phyloP scores from a whole-genome alignment of 23 tunicate species.

The Diplosoma virens region DNA sequence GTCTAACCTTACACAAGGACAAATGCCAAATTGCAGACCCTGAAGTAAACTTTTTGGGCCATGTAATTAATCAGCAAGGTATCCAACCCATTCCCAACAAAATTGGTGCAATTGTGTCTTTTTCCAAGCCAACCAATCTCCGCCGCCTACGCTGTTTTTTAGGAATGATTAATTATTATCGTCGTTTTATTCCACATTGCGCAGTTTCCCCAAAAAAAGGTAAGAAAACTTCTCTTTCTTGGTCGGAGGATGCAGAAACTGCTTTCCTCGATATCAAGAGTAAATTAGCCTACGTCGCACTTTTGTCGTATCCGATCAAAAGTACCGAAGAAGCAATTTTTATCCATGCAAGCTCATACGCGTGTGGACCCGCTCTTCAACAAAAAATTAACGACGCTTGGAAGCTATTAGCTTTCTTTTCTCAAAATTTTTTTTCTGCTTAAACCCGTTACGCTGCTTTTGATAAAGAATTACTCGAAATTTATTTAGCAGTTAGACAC shows the following conservation, averaged over 20 bases:
- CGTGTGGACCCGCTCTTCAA: background rate
- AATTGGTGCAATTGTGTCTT: background rate
- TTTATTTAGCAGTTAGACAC: constrained; percentile 3
- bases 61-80: background rate
- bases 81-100: background rate
- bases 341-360: background rate
- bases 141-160: background rate
- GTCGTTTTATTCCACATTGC: background rate
- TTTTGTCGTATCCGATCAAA: background rate
- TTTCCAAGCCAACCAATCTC: background rate
- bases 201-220: background rate
- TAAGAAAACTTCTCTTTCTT: background rate
- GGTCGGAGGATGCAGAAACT: background rate
- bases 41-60: background rate
- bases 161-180: background rate
- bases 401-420: constrained; percentile 1
- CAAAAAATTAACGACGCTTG: background rate
- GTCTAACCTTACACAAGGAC: background rate
- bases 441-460: background rate
- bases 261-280: background rate
- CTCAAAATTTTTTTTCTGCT: background rate
- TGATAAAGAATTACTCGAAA: background rate
- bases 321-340: background rate
- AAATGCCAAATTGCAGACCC: background rate
- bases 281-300: background rate